phyloP scores from a whole-genome alignment of 2,888 invertebrate genomes.

The Parnassius mnemosyne region DNA sequence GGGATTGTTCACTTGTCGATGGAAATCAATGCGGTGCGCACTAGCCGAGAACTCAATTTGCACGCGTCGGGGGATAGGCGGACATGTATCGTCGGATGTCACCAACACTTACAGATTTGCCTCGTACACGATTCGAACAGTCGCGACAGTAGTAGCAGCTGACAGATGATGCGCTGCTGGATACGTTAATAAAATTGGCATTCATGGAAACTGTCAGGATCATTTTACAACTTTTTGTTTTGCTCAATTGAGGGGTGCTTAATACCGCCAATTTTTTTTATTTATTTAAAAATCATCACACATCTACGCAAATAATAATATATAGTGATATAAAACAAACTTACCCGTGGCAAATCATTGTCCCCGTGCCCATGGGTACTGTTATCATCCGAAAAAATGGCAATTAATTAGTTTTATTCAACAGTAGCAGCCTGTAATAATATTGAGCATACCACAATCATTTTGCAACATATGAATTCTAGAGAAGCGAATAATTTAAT shows the following conservation, averaged over 20 bases:
- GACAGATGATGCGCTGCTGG: slow-evolving; percentile 35
- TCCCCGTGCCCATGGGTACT: too few species aligned
- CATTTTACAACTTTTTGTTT: not conserved
- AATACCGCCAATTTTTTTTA: too few species aligned
- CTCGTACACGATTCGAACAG: slow-evolving; percentile 32
- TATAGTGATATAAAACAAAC: too few species aligned
- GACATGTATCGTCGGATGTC: slow-evolving; percentile 58
- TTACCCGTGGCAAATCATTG: too few species aligned
- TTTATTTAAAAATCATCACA: too few species aligned
- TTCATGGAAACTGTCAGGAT: slow-evolving; percentile 7
- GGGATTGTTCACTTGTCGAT: slow-evolving; percentile 54
- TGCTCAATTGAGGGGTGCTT: too few species aligned
- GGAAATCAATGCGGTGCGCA: slow-evolving; percentile 48
- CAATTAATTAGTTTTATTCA: too few species aligned
- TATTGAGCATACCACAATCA: not conserved
- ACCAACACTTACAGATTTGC: slow-evolving; percentile 51
- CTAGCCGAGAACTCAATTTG: slow-evolving; percentile 67
- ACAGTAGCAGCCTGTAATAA: too few species aligned
- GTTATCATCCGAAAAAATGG: too few species aligned
- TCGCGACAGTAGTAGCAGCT: slow-evolving; percentile 29
- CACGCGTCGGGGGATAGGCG: slow-evolving; percentile 51
- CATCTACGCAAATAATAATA: too few species aligned
- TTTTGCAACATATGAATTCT: not conserved
- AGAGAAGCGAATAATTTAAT: too few species aligned
- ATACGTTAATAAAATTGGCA: slow-evolving; percentile 21